Evolutionary conservation across 2,888 invertebrate species (phyloP), one percentile per base, ranked within the genome.

Genomic region (Protodeltote pygarga): DNA sequence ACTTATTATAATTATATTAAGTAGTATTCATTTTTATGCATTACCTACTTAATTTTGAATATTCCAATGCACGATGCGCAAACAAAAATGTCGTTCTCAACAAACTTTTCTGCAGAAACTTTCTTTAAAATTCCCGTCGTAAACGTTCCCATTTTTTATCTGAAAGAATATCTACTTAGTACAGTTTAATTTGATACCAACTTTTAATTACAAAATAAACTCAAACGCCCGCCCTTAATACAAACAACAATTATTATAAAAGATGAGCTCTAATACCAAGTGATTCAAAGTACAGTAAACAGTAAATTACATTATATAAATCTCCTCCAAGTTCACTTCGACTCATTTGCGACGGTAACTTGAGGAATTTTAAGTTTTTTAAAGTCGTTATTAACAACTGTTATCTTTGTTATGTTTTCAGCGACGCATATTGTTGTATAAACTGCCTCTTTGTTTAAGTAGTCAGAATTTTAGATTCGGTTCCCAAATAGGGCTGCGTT

Each of bases 301-400:
- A 77, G 75, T 74, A 75, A 76, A 79, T 79, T 79, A 73, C 65
- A 63, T 76, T 74, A 68, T 63, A 73, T 77, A 76, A 80, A 76
- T 78, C 72, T 71, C 58, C 54, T 64, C 59, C 42, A 69, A 79
- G 73, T 69, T 62, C 66, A 65, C 49, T 48, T 45, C 54, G 66
- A 74, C 73, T 80, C 77, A 79, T 85, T 84, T 77, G 74, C 66
- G 70, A 70, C 61, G 60, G 64, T 75, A 77, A 79, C 74, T 79
- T 76, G 19, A 55, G 70, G 64, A 63, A 68, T 50, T 61, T 66
- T 37, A 39, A 60, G 76, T 77, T 73, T 58, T 71, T 57, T 67
- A 49, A 69, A 67, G 74, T 75, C 73, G 67, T 83, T 80, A 75
- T 73, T 76, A 77, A 69, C 76, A 77, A 63, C 73, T 73, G 81